Evolutionary conservation across 1,140 invertebrate genomes (phyloP), one percentile per base, ranked within the genome.

Genomic region (Eriosoma lanigerum): DNA sequence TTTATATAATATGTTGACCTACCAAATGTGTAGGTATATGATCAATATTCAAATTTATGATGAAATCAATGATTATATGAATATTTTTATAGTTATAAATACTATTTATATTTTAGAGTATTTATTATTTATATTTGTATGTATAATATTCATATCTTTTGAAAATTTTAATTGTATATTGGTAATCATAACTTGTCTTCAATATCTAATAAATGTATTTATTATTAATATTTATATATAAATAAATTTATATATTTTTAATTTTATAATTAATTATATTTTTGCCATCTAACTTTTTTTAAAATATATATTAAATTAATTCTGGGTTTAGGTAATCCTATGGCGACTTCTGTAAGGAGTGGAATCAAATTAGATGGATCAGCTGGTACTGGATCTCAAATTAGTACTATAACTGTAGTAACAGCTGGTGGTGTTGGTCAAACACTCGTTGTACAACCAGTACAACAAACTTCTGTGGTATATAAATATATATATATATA

Each of bases 281-380:
- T 15, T 12, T 26, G 15, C 9, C 12, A 21, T 56, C 26, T 60
- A 29, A 60, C 13, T 26, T 56, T n/a, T 24, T 4, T 58, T 44
- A 44, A 17, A n/a, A 64, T 44, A 66, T 21, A 15, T 66, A 44
- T 66, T n/a, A 66, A 44, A 68, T n/a, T 26, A 26, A 58, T 62
- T 78, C 19, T 76, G 1, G 24, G 38, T 78, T 60, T 78, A 78
- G 75, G 1, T 78, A 48, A 62, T 62, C 60, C 56, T 38, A 78
- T 78, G 75, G 75, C 75, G 75, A 78, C 75, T 78, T 78, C 75
- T n/a, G 75, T 78, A n/a, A 78, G 75, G 12, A 78, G 75, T 29
- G 75, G 75, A 46, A 78, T 78, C 38, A 78, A 78, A 60, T 46
- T 78, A 78, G 75, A 78, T 21, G 75, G 75, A 21, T 78, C 75